phyloP scores from a whole-genome alignment of 2,888 invertebrate species.

The Lycophotia porphyrea region DNA sequence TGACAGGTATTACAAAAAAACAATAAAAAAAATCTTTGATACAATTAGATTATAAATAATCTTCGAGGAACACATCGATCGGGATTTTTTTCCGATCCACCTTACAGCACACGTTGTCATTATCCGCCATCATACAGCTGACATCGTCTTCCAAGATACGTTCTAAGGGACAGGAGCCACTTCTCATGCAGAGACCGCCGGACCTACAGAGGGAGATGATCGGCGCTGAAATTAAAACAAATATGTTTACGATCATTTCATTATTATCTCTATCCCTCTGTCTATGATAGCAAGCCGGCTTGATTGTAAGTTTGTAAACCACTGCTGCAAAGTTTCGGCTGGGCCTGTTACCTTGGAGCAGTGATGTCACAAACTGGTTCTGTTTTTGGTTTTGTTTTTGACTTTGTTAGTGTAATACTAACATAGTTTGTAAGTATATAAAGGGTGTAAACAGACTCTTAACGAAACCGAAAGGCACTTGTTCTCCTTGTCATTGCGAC shows the following conservation, averaged over 20 bases:
- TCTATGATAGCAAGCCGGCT: too few species aligned
- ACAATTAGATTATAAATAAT: neutral
- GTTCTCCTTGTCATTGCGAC: too few species aligned
- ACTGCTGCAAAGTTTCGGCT: too few species aligned
- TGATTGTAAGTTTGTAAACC: too few species aligned
- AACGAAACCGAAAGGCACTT: too few species aligned
- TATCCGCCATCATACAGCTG: constrained; percentile 62
- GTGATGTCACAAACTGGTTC: too few species aligned
- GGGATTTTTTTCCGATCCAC: constrained; percentile 66
- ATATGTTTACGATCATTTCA: neutral
- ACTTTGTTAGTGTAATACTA: too few species aligned
- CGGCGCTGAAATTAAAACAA: constrained; percentile 55
- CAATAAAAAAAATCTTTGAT: neutral
- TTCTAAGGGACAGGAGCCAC: constrained; percentile 68
- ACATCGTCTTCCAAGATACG: constrained; percentile 60
- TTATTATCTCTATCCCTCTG: too few species aligned
- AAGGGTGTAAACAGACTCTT: too few species aligned
- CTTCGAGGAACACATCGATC: constrained; percentile 63
- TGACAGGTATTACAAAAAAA: neutral
- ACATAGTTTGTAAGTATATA: too few species aligned
- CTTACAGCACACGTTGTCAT: constrained; percentile 71
- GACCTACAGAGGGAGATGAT: constrained; percentile 59
- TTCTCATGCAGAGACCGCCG: constrained; percentile 71
- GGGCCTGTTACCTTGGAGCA: too few species aligned
- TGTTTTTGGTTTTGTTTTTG: too few species aligned